Evolutionary conservation across 1,140 invertebrate species (phyloP).

Genomic region (Tribolium madens): DNA sequence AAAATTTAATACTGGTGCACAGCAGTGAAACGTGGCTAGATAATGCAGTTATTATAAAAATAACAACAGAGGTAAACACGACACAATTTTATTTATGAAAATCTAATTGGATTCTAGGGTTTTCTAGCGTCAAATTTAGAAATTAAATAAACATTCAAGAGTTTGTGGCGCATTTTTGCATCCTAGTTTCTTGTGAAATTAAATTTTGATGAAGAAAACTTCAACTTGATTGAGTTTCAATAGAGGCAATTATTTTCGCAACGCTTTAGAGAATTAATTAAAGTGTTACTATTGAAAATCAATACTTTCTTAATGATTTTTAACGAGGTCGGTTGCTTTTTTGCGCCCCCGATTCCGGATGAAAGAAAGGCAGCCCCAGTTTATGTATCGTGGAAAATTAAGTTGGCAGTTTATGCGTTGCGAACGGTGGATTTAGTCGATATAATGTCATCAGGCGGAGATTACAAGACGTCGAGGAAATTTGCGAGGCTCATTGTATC

Average conservation of each 20-base stretch:
- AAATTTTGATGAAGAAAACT: neutral
- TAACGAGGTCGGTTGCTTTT: neutral
- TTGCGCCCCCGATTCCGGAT: neutral
- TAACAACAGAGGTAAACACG: neutral
- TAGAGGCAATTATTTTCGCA: neutral
- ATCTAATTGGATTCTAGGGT: too few relatives aligned
- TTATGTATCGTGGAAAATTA: conserved; percentile 23
- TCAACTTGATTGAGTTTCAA: neutral
- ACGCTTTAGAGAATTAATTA: conserved; percentile 1
- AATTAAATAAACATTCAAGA: neutral
- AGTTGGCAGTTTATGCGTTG: conserved; percentile 21
- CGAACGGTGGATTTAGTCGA: conserved; percentile 14
- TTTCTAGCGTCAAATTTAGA: too few relatives aligned
- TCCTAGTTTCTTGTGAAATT: neutral
- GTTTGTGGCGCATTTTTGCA: neutral
- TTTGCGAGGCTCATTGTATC: conserved; percentile 40
- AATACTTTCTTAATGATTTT: neutral
- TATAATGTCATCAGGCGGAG: conserved; percentile 33
- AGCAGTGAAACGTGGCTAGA: neutral
- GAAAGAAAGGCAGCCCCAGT: conserved; percentile 2
- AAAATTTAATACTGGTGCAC: neutral
- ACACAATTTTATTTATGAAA: too few relatives aligned
- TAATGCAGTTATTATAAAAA: neutral
- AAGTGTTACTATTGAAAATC: neutral
- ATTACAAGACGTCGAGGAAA: conserved; percentile 41